Evolutionary conservation across 64 coral and sea anemone species (phyloP), one percentile per base, ranked within the genome.

Genomic region (Porites lutea): DNA sequence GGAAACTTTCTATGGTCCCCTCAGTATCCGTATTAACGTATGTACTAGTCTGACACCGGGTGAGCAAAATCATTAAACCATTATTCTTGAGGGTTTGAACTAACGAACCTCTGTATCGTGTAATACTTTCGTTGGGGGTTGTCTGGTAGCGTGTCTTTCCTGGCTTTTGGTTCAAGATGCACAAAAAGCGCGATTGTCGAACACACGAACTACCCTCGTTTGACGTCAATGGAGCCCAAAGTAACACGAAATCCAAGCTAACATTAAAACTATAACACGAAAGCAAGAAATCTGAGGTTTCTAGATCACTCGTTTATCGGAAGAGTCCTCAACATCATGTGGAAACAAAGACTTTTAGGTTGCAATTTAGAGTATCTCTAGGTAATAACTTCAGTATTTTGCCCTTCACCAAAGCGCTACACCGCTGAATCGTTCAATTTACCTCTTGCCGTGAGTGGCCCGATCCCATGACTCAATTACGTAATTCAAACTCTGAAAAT

Each of bases 231-330:
- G 46, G 16, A 21, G 52, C 61, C 27, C 20, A 18, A 19, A 68
- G 44, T n/a, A 49, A 47, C 81, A 84, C 81, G 48, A 84, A 84
- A 65, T 84, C 27, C 81, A 84, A 44, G 81, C 61, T 66, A 46
- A 48, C 45, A 68, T 50, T 20, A 69, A 52, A 2, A 19, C 62
- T 21, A 18, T n/a, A 21, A 84, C 81, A 84, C 81, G 81, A 84
- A 69, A 68, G 21, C 13, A 4, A 19, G 73, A 49, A 76, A 52
- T 15, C 45, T 8, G 8, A 50, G 50, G 6, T 8, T 55, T 23
- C 2, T 57, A 10, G 16, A 23, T 49, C 7, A 20, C 23, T 11
- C 15, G 9, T 3, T 13, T 46, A 48, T 11, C 4, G 7, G 12
- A 57, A 57, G 4, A 14, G 18, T 65, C 62, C 18, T 5, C 62